Evolutionary conservation across 2,113 vertebrate genomes (phyloP).

Genomic region (Scomber scombrus): DNA sequence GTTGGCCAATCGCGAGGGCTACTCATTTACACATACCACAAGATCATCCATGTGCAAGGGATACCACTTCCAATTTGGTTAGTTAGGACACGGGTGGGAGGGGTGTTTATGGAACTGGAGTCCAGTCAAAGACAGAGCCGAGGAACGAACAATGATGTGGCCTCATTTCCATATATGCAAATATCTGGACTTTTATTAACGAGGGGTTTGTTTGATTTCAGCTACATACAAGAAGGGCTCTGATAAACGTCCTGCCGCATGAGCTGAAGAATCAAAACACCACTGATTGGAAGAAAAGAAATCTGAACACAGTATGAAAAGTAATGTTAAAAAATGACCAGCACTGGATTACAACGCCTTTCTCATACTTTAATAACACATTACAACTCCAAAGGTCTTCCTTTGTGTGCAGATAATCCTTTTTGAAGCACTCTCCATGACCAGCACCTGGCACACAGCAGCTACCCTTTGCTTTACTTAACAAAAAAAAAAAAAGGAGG

Average conservation of each 20-base stretch:
- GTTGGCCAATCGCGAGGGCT: constrained; percentile 74
- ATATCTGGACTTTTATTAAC: constrained; percentile 53
- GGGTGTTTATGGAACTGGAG: constrained; percentile 68
- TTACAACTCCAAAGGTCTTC: constrained; percentile 3
- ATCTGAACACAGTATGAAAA: neutral
- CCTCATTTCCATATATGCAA: constrained; percentile 79
- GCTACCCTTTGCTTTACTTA: constrained; percentile 11
- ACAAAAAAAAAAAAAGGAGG: neutral
- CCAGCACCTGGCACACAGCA: neutral
- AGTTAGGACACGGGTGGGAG: constrained; percentile 76
- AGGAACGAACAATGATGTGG: constrained; percentile 74
- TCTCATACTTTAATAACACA: constrained; percentile 1
- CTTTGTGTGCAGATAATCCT: constrained; percentile 24
- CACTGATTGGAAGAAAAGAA: too few species aligned
- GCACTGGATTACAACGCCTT: neutral
- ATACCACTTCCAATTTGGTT: constrained; percentile 82
- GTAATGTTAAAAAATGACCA: neutral
- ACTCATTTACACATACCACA: constrained; percentile 86
- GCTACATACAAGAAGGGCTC: neutral
- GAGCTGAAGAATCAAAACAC: neutral
- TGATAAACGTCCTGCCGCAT: constrained; percentile 7
- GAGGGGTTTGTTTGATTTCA: constrained; percentile 5
- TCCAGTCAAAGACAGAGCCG: constrained; percentile 39
- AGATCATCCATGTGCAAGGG: constrained; percentile 79
- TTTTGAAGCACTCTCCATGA: neutral